Percentiles rank a stretch among this genome's conserved stretches.
Evolutionary conservation across 2,797 vertebrate species (phyloP).

Genomic region (Oreortyx pictus): DNA sequence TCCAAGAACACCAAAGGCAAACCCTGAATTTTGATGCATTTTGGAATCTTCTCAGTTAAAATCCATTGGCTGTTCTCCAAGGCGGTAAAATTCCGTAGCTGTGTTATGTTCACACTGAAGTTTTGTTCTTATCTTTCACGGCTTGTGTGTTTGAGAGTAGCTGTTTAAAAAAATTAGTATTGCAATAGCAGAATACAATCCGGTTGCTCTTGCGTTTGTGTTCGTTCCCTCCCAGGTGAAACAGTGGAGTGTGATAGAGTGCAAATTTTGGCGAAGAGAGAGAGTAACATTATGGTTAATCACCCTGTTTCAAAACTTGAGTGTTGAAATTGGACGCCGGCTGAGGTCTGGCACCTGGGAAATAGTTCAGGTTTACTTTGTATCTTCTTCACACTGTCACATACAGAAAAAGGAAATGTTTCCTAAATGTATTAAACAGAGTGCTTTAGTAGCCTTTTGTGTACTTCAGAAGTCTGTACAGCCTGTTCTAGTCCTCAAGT

Average conservation of each 20-base stretch:
- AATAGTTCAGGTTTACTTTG: not conserved
- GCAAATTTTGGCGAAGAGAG: not conserved
- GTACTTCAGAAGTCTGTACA: not conserved
- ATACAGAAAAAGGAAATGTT: not conserved
- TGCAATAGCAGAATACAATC: not conserved
- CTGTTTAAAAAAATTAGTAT: no score
- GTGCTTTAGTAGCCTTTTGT: not conserved
- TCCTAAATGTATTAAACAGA: not conserved
- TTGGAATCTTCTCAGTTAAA: not conserved
- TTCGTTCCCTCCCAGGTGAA: not conserved
- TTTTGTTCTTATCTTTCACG: not conserved
- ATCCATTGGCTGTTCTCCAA: not conserved
- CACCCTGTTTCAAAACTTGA: accelerated
- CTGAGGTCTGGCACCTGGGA: not conserved
- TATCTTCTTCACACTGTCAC: not conserved
- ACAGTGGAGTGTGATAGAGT: not conserved
- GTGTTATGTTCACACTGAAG: not conserved
- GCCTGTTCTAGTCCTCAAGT: not conserved
- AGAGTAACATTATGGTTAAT: not conserved
- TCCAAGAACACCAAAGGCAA: not conserved
- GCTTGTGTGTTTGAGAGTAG: not conserved
- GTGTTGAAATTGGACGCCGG: not conserved
- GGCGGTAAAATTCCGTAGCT: not conserved
- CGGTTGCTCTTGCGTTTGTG: not conserved
- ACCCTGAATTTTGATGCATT: not conserved